Base-by-base conservation (phyloP, 2,888 invertebrate species). In the Andrena bucephala region DNA sequence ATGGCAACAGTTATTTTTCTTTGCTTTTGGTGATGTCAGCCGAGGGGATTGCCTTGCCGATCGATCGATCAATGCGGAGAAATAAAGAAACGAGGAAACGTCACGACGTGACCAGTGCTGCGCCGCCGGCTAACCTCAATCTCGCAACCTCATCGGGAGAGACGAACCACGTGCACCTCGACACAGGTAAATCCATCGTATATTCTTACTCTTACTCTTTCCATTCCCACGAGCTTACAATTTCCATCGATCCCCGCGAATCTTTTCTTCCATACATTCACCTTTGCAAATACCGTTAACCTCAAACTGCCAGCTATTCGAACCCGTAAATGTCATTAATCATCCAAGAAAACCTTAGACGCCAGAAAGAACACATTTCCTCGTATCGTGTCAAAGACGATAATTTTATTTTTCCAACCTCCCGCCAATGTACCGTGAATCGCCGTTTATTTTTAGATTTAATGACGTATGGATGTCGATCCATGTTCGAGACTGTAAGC, bases 151-250 rank as follows among this genome's bases (percentile, higher is more conserved):
- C 74, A 59, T 67, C 83, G 71, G 83, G 79, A 84, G 77, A 67
- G 75, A 52, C 59, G 68, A 78, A 76, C 69, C 86, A 87, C 86
- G 87, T 87, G 87, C 81, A 78, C 85, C 31, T 74, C 77, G 52
- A 36, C 81, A 86, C 87, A 87, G 86, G 86, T 87, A 87, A 87
- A 81, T 76, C 36, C 4, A 31, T 16, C 27, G 42, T 42, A 13
- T 16, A 13, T 16, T 72, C 27, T 8, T 33, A 29, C 62, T 70
- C 2, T 13, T 24, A 36, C 63, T 63, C 13, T 13, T 42, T 50
- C 31, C 7, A 50, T 8, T 50, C 1, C 8, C 36, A 54, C 67
- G 42, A 77, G 52, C 29, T 62, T 54, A 10, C 20, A 54, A 27
- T 62, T 27, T n/a, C 16, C 13, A 8, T 20, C n/a, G 31, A 0